Evolutionary conservation across 2,113 vertebrate genomes (phyloP).

Genomic region (Psammodynastes pulverulentus): DNA sequence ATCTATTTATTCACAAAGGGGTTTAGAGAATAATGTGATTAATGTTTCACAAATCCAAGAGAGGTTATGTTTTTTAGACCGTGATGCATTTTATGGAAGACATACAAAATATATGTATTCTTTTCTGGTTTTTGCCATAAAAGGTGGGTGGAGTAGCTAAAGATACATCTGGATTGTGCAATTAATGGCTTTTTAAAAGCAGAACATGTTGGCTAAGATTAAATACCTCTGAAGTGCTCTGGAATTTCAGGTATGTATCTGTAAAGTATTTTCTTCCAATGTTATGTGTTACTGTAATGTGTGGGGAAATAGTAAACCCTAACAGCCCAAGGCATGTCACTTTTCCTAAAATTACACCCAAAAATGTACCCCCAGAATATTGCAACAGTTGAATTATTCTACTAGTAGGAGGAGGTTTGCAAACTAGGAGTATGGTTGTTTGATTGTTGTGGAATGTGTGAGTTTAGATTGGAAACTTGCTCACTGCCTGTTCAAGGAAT

Average conservation of each 20-base stretch:
- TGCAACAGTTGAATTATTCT: not conserved
- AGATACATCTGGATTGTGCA: slow-evolving; percentile 61
- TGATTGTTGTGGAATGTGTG: not conserved
- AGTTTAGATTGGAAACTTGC: not conserved
- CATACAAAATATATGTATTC: slow-evolving; percentile 1
- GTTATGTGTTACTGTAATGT: slow-evolving; percentile 26
- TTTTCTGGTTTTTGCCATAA: not conserved
- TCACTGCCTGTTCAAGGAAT: not conserved
- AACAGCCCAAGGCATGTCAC: not conserved
- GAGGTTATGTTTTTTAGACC: not conserved
- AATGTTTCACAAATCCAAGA: slow-evolving; percentile 1
- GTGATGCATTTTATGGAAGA: slow-evolving; percentile 13
- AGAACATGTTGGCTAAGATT: slow-evolving; percentile 60
- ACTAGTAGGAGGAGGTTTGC: not conserved
- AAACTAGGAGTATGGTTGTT: not conserved
- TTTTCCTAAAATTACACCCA: not conserved
- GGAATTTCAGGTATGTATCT: slow-evolving; percentile 70
- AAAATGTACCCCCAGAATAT: not conserved
- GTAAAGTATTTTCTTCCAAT: slow-evolving; percentile 51
- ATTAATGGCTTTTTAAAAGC: slow-evolving; percentile 61
- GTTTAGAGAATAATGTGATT: not conserved
- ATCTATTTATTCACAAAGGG: not conserved
- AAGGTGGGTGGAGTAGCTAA: slow-evolving; percentile 36
- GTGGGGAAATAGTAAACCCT: not conserved
- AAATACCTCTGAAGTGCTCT: slow-evolving; percentile 65